These are phyloP conservation scores for Cynocephalus volans DNA, from an alignment of 2,113 vertebrate genomes.

Conservation along the genomic window DNA sequence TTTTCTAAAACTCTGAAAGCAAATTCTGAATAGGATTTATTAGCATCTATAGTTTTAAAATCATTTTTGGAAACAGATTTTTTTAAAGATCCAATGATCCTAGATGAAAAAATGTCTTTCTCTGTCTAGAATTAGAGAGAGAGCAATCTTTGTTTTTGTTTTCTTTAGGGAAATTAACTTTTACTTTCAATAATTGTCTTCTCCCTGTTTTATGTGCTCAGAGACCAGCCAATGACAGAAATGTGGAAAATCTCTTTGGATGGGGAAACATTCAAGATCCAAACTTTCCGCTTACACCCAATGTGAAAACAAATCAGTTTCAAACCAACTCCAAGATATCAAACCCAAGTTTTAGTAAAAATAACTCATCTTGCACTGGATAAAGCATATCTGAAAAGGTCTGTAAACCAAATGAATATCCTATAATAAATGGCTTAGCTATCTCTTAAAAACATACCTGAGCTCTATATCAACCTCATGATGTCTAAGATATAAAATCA, in stretches of 20 bases:
- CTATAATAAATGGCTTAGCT: not conserved
- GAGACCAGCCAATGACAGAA: not conserved
- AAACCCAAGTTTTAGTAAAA: not conserved
- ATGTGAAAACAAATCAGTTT: too few relatives aligned
- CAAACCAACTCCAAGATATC: not conserved
- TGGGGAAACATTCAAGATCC: not conserved
- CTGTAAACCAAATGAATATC: fast-evolving
- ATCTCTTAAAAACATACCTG: fast-evolving
- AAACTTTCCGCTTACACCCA: not conserved
- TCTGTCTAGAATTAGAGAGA: not conserved
- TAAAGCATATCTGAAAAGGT: not conserved
- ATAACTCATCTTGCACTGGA: not conserved
- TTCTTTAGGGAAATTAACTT: not conserved
- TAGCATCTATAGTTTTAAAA: not conserved
- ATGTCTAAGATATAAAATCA: not conserved
- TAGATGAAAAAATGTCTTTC: not conserved
- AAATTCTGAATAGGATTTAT: not conserved
- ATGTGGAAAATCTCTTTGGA: not conserved
- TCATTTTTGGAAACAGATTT: not conserved
- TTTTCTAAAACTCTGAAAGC: not conserved
- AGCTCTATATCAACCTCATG: not conserved
- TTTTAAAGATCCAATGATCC: not conserved
- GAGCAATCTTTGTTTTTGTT: not conserved
- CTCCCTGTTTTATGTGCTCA: not conserved
- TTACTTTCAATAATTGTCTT: not conserved